Percentiles rank a stretch among this genome's conserved stretches.
These are phyloP conservation scores for Dendrolimus pini DNA, from an alignment of 2,888 invertebrate species.

Conservation along the genomic window DNA sequence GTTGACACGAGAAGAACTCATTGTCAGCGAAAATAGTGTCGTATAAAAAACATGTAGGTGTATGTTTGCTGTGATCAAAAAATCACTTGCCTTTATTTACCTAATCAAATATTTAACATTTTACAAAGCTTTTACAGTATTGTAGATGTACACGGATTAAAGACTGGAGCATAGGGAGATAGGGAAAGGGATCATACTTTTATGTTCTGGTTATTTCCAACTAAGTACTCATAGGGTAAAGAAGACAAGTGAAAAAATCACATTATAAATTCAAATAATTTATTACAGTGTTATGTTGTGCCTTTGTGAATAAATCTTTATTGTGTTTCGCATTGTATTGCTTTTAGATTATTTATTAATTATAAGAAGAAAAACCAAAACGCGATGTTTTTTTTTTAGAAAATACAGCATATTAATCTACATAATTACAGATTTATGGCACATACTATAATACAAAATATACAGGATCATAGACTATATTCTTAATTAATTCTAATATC, in stretches of 20 bases:
- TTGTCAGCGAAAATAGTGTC: no score
- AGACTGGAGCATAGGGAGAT: no score
- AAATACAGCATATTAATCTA: slow-evolving; percentile 63
- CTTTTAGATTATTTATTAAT: slow-evolving; percentile 41
- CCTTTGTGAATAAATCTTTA: slow-evolving; percentile 61
- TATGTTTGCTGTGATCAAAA: no score
- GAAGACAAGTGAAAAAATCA: not conserved
- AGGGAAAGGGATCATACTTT: no score
- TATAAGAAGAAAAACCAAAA: slow-evolving; percentile 49
- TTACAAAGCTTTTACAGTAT: no score
- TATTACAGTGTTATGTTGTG: slow-evolving; percentile 57
- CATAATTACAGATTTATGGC: slow-evolving; percentile 69
- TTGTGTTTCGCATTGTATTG: slow-evolving; percentile 61
- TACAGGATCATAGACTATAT: slow-evolving; percentile 64
- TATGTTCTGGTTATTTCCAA: no score
- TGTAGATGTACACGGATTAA: no score
- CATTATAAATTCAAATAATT: slow-evolving; percentile 35
- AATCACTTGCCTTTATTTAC: no score
- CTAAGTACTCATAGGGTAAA: no score
- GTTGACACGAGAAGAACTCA: no score
- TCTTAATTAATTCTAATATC: slow-evolving; percentile 63
- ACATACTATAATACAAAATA: slow-evolving; percentile 73
- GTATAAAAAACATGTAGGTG: no score
- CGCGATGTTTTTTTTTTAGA: slow-evolving; percentile 43
- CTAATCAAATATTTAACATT: no score